A percentile compares a stretch with the other conserved stretches of the same genome.
Conservation (phyloP, 2,113 vertebrate species). For the Festucalex cinctus region DNA sequence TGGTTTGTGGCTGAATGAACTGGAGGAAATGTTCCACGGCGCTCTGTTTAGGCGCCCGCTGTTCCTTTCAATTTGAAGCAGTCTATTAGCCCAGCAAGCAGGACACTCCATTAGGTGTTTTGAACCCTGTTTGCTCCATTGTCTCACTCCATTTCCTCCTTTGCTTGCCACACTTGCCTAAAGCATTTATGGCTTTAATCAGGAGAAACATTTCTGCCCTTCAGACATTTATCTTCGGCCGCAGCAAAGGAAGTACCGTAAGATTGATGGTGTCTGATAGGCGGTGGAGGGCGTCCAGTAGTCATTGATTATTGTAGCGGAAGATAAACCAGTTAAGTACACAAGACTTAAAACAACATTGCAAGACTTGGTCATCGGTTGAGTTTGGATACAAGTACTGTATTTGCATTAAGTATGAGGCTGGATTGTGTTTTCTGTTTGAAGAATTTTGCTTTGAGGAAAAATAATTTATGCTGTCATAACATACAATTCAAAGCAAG, state of each 20-base stretch:
- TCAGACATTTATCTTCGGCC: constrained; percentile 55
- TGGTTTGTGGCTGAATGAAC: constrained; percentile 47
- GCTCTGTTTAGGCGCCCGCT: constrained; percentile 67
- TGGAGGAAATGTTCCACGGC: constrained; percentile 64
- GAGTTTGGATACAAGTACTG: constrained; percentile 4
- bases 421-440: neutral
- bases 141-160: constrained; percentile 67
- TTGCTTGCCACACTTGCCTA: constrained; percentile 48
- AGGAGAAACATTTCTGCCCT: constrained; percentile 42
- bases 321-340: constrained; percentile 53
- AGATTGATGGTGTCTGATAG: constrained; percentile 58
- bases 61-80: constrained; percentile 70
- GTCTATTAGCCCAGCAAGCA: constrained; percentile 65
- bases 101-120: constrained; percentile 69
- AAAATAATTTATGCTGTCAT: neutral
- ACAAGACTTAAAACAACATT: constrained; percentile 43
- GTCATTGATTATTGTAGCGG: constrained; percentile 55
- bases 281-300: constrained; percentile 30
- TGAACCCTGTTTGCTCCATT: constrained; percentile 52
- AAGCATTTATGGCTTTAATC: constrained; percentile 55
- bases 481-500: neutral
- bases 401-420: neutral
- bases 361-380: constrained; percentile 29
- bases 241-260: constrained; percentile 40
- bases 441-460: constrained; percentile 1